A percentile compares a stretch with the other conserved stretches of the same genome.
phyloP scores from a whole-genome alignment of 2,888 invertebrate species.

The Buathra laborator region DNA sequence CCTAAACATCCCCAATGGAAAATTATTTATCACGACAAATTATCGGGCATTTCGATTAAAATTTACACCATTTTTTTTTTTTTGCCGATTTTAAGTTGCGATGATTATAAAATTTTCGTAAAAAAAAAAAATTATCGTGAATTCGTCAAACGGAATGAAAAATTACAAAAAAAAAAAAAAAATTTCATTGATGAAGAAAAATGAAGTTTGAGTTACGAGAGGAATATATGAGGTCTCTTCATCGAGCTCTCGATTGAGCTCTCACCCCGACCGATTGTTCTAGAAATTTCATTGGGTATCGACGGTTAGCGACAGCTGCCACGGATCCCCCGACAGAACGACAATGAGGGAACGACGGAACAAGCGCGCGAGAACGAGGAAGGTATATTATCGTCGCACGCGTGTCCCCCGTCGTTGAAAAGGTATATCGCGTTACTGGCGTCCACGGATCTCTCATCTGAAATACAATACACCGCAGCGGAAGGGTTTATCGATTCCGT shows the following conservation, averaged over 20 bases:
- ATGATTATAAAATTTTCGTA: too few relatives aligned
- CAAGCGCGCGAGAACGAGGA: conserved; percentile 12
- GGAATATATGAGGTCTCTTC: background rate
- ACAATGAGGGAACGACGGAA: conserved; percentile 28
- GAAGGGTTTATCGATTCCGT: conserved; percentile 73
- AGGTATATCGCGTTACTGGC: conserved; percentile 79
- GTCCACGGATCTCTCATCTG: conserved; percentile 74
- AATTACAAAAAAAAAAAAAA: background rate
- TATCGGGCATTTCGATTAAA: too few relatives aligned
- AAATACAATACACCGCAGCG: conserved; percentile 73
- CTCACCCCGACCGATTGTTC: conserved; percentile 31
- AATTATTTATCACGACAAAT: too few relatives aligned
- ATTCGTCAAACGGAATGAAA: too few relatives aligned
- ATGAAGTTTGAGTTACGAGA: background rate
- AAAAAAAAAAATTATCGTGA: too few relatives aligned
- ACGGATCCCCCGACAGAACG: conserved; percentile 49
- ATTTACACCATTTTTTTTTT: too few relatives aligned
- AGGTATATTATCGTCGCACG: conserved; percentile 71
- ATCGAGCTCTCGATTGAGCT: background rate
- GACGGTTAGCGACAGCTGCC: conserved; percentile 64
- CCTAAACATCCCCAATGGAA: too few relatives aligned
- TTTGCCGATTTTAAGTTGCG: too few relatives aligned
- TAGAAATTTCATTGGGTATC: conserved; percentile 41
- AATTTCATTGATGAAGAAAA: background rate
- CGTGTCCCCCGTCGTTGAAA: conserved; percentile 73